Conservation (phyloP, 64 coral and sea anemone species). For the Dendronephthya gigantea region DNA sequence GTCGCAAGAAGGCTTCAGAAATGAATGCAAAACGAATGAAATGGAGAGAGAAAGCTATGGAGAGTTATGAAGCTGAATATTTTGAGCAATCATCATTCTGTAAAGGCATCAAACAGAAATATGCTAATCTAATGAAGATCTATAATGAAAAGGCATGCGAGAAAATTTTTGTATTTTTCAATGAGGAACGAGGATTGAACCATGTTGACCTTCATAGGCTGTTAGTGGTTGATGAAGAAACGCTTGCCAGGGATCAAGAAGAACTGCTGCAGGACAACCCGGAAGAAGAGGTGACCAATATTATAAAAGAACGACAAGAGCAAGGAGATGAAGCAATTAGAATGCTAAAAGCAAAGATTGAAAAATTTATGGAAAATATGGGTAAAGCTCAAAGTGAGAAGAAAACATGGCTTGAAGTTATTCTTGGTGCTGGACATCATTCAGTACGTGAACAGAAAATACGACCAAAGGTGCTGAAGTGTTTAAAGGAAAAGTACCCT, state of each 20-base stretch:
- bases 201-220: background rate
- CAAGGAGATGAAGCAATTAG: background rate
- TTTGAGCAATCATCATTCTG: background rate
- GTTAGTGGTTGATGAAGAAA: background rate
- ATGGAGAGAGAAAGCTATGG: background rate
- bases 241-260: background rate
- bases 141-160: background rate
- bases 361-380: background rate
- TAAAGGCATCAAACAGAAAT: background rate
- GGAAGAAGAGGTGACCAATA: background rate
- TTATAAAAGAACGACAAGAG: background rate
- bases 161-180: background rate
- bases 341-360: background rate
- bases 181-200: background rate
- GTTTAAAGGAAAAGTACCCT: background rate
- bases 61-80: background rate
- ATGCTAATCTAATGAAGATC: background rate
- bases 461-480: background rate
- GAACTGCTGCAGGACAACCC: background rate
- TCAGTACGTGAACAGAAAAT: background rate
- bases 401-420: constrained; percentile 7
- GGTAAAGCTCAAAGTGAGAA: background rate
- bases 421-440: constrained; percentile 1
- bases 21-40: background rate
- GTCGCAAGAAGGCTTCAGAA: background rate